A percentile compares a stretch with the other conserved stretches of the same genome.
Evolutionary conservation across 2,888 invertebrate genomes (phyloP).

Genomic region (Formica aserva): DNA sequence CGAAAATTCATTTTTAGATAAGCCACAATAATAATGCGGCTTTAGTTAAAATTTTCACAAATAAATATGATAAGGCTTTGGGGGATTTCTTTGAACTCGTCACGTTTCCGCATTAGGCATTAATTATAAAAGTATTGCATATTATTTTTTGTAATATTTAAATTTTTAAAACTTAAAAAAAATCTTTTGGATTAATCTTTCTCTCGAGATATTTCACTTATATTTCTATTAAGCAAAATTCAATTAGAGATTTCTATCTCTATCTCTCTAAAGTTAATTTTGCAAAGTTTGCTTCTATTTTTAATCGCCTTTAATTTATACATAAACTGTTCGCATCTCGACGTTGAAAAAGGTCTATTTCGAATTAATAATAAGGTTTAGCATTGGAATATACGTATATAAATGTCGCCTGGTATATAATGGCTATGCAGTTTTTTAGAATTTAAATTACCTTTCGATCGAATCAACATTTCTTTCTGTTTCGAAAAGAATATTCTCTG

Average conservation of each 20-base stretch:
- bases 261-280: background rate
- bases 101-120: background rate
- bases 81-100: background rate
- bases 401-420: background rate
- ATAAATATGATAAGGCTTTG: background rate
- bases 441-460: background rate
- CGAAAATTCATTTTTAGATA: slow-evolving; percentile 27
- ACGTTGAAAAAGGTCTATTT: background rate
- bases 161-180: background rate
- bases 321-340: background rate
- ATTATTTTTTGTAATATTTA: background rate
- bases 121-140: background rate
- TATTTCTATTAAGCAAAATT: background rate
- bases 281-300: no score
- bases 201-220: background rate
- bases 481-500: background rate
- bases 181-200: background rate
- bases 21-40: background rate
- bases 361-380: background rate
- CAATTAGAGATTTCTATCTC: background rate
- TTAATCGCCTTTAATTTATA: background rate
- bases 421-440: background rate
- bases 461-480: slow-evolving; percentile 21
- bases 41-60: background rate
- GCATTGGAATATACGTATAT: background rate